phyloP scores from a whole-genome alignment of 2,797 vertebrate species.

The Spinibarbus caldwelli region DNA sequence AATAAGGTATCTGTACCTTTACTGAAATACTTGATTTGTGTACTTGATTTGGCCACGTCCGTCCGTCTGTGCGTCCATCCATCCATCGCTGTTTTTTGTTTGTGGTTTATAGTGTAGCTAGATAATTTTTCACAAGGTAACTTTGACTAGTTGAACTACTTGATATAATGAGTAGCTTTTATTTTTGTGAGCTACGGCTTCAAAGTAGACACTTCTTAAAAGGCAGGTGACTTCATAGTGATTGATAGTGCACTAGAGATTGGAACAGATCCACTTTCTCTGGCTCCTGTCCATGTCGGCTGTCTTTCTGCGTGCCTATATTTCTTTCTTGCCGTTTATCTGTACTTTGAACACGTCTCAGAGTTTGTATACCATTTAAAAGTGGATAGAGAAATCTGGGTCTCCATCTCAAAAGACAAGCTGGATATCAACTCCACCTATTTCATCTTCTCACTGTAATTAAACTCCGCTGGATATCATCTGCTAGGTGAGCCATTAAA shows the following conservation, averaged over 20 bases:
- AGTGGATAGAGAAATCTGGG: not conserved
- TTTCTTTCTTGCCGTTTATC: not conserved
- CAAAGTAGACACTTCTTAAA: not conserved
- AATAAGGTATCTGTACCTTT: not conserved
- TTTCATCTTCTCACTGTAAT: conserved; percentile 47
- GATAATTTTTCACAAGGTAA: not conserved
- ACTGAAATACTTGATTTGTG: not conserved
- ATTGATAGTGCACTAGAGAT: not conserved
- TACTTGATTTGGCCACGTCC: too few species aligned
- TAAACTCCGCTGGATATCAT: conserved; percentile 39
- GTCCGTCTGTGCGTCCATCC: not conserved
- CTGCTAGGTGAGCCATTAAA: conserved; percentile 31
- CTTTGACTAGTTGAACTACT: not conserved
- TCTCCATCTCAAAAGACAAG: conserved; percentile 12
- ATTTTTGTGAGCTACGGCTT: not conserved
- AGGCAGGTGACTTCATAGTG: not conserved
- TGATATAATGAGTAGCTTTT: not conserved
- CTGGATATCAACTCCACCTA: conserved; percentile 14
- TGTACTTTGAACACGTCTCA: not conserved
- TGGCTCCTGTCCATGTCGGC: not conserved
- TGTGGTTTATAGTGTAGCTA: not conserved
- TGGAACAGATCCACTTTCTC: not conserved
- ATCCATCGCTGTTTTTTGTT: not conserved
- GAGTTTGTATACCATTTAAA: conserved; percentile 11
- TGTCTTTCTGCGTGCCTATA: not conserved